phyloP scores from a whole-genome alignment of 2,797 vertebrate species.

The Scyliorhinus canicula region DNA sequence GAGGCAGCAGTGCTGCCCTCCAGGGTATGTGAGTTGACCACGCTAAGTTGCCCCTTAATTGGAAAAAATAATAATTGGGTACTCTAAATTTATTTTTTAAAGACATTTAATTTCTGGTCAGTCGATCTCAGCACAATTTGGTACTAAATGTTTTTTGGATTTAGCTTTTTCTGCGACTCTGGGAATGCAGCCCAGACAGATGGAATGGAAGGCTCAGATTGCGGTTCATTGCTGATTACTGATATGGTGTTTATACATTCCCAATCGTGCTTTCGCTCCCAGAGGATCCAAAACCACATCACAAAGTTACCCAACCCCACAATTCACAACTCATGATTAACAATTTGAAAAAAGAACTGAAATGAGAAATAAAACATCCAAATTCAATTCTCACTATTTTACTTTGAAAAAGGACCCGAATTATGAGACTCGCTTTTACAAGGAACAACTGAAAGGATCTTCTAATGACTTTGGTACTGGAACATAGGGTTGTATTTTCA shows the following conservation, averaged over 20 bases:
- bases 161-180: background rate
- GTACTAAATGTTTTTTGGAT: background rate
- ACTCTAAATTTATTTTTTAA: too few relatives aligned
- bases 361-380: background rate
- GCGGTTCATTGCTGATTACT: background rate
- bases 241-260: background rate
- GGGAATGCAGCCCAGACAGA: slow-evolving; percentile 21
- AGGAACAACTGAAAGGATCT: background rate
- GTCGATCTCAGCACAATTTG: background rate
- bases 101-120: background rate
- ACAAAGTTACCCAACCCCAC: background rate
- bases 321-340: background rate
- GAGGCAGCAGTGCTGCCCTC: too few relatives aligned
- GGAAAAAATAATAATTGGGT: too few relatives aligned
- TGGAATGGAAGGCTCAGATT: background rate
- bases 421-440: background rate
- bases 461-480: background rate
- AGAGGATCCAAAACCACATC: background rate
- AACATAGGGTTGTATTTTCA: background rate
- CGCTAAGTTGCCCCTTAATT: too few relatives aligned
- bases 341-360: background rate
- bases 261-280: background rate
- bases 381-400: background rate
- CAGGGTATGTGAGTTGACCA: too few relatives aligned
- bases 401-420: background rate